A percentile compares a stretch with the other conserved stretches of the same genome.
Evolutionary conservation across 1,140 invertebrate genomes (phyloP).

Genomic region (Drosophila aff.): DNA sequence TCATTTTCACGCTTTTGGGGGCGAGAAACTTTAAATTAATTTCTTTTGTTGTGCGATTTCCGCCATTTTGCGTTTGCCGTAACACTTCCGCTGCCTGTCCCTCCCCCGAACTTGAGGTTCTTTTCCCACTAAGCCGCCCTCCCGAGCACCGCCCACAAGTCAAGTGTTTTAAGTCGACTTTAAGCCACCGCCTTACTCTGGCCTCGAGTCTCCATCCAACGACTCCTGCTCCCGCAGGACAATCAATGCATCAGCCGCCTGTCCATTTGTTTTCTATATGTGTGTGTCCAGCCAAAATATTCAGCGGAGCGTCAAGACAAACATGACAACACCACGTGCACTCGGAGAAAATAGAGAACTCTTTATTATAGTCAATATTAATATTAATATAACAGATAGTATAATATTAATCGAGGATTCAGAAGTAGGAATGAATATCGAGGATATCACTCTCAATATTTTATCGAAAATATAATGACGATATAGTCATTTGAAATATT

Average conservation of each 20-base stretch:
- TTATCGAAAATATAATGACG: no score
- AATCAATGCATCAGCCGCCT: slow-evolving; percentile 52
- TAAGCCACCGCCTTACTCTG: slow-evolving; percentile 27
- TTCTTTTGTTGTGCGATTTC: slow-evolving; percentile 77
- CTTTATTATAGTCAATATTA: no score
- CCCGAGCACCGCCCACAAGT: slow-evolving; percentile 21
- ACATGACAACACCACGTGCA: slow-evolving; percentile 58
- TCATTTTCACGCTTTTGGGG: slow-evolving; percentile 72
- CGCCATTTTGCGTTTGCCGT: slow-evolving; percentile 66
- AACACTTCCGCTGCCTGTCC: slow-evolving; percentile 35
- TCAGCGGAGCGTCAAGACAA: slow-evolving; percentile 81
- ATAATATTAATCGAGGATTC: no score
- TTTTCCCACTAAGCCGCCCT: background rate
- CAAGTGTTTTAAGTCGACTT: slow-evolving; percentile 38
- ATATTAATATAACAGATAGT: no score
- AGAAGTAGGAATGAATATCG: no score
- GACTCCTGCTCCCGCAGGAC: background rate
- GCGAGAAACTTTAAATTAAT: slow-evolving; percentile 79
- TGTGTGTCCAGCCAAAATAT: slow-evolving; percentile 64
- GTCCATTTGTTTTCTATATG: slow-evolving; percentile 53
- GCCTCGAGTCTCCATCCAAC: background rate
- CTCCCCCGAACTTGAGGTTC: slow-evolving; percentile 3
- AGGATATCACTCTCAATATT: no score
- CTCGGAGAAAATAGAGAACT: background rate
- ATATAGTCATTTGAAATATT: no score